Evolutionary conservation across 2,888 invertebrate species (phyloP).

Genomic region (Caenorhabditis drosophilae): DNA sequence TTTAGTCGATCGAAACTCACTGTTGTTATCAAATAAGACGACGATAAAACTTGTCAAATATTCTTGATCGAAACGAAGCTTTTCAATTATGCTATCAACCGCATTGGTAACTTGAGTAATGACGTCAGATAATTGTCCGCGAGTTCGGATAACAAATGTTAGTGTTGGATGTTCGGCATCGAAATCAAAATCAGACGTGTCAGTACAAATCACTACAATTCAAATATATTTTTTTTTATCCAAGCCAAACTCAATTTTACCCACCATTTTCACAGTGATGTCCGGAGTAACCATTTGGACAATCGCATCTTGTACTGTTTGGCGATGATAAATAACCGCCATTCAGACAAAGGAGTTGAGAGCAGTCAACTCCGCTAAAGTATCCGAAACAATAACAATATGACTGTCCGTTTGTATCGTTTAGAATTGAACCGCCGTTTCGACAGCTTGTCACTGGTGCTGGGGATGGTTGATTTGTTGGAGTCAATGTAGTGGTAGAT

Average conservation of each 20-base stretch:
- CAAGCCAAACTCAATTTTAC: background rate
- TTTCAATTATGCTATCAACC: conserved; percentile 12
- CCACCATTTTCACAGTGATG: conserved; percentile 46
- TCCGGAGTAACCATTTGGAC: conserved; percentile 47
- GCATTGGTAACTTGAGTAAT: conserved; percentile 41
- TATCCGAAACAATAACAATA: conserved; percentile 51
- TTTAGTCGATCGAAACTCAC: no score
- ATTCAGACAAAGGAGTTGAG: conserved; percentile 47
- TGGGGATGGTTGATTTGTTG: conserved; percentile 29
- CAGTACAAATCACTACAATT: conserved; percentile 47
- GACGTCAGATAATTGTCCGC: conserved; percentile 37
- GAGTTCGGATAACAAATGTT: conserved; percentile 47
- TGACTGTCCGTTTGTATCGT: conserved; percentile 26
- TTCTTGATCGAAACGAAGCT: conserved; percentile 39
- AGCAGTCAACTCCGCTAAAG: conserved; percentile 43
- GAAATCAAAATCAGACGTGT: conserved; percentile 38
- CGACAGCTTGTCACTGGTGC: conserved; percentile 36
- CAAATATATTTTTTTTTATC: background rate
- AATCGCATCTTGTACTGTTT: conserved; percentile 28
- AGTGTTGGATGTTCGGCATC: conserved; percentile 53
- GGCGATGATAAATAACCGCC: conserved; percentile 35
- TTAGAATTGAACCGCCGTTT: conserved; percentile 45
- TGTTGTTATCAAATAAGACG: conserved; percentile 54
- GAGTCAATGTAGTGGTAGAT: conserved; percentile 18
- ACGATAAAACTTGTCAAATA: conserved; percentile 51